These are phyloP conservation scores for Drosophila nr. fundita DNA, from an alignment of 2,888 invertebrate species.

Conservation along the genomic window DNA sequence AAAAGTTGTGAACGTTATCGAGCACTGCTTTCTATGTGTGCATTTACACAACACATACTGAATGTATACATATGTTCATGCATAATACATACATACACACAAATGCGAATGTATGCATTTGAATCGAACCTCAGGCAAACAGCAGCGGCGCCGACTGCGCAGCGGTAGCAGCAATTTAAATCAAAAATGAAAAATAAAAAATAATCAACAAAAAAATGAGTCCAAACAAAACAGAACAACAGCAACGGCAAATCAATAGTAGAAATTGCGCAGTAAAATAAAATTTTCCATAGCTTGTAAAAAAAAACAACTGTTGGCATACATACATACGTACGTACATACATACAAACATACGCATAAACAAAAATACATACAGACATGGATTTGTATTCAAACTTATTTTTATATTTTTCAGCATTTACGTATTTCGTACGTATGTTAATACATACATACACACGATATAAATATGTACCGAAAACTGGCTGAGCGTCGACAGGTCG, in stretches of 20 bases:
- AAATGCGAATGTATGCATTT: constrained; percentile 5
- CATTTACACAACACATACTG: neutral
- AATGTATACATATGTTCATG: neutral
- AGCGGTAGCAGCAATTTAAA: constrained; percentile 14
- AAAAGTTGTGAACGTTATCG: constrained; percentile 7
- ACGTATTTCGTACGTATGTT: constrained; percentile 47
- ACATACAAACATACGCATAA: constrained; percentile 15
- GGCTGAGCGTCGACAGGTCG: constrained; percentile 27
- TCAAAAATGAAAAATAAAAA: constrained; percentile 22
- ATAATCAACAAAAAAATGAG: neutral
- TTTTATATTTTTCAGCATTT: constrained; percentile 61
- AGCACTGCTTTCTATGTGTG: constrained; percentile 5
- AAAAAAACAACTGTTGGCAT: constrained; percentile 55
- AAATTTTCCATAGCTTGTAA: constrained; percentile 68
- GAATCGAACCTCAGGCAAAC: constrained; percentile 18
- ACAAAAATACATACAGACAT: constrained; percentile 27
- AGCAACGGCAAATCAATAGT: constrained; percentile 62
- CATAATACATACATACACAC: constrained; percentile 2
- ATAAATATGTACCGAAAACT: constrained; percentile 13
- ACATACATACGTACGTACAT: constrained; percentile 16
- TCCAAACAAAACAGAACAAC: constrained; percentile 40
- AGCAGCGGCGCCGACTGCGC: constrained; percentile 18
- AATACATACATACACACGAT: constrained; percentile 13
- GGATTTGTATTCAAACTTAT: constrained; percentile 52
- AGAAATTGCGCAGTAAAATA: constrained; percentile 74